phyloP scores from a whole-genome alignment of 2,797 vertebrate species.

The Bovichtus variegatus region DNA sequence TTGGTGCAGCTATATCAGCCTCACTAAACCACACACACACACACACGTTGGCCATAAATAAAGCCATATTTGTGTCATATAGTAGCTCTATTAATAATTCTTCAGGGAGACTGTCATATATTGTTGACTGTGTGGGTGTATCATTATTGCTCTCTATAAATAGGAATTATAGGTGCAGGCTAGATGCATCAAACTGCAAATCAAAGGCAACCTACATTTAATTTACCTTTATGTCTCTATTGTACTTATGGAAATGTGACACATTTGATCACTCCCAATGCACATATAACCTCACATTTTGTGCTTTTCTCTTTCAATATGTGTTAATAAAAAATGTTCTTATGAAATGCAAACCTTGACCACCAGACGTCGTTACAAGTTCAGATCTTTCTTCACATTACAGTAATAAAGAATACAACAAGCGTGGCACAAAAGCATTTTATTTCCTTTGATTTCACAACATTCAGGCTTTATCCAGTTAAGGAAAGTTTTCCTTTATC shows the following conservation, averaged over 20 bases:
- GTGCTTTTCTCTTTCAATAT: neutral
- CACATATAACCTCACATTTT: neutral
- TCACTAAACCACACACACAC: conserved; percentile 12
- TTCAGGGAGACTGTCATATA: conserved; percentile 8
- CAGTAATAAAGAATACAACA: neutral
- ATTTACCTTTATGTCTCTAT: conserved; percentile 16
- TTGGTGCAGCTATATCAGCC: neutral
- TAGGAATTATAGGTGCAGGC: neutral
- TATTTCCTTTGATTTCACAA: neutral
- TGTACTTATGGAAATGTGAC: neutral
- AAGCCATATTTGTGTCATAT: neutral
- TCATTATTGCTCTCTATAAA: conserved; percentile 2
- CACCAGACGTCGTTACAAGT: no score
- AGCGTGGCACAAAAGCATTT: neutral
- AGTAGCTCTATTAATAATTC: conserved; percentile 15
- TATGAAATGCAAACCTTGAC: no score
- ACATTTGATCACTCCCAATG: neutral
- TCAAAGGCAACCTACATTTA: neutral
- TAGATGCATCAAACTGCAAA: neutral
- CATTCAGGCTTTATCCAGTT: neutral
- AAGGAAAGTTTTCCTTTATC: neutral
- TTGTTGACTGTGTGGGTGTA: neutral
- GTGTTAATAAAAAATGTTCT: no score
- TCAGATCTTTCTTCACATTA: neutral
- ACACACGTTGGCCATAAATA: conserved; percentile 11